Percentiles rank a stretch among this genome's conserved stretches.
These are phyloP conservation scores for Macropus fuliginosus DNA, from an alignment of 2,797 vertebrate species.

Conservation along the genomic window DNA sequence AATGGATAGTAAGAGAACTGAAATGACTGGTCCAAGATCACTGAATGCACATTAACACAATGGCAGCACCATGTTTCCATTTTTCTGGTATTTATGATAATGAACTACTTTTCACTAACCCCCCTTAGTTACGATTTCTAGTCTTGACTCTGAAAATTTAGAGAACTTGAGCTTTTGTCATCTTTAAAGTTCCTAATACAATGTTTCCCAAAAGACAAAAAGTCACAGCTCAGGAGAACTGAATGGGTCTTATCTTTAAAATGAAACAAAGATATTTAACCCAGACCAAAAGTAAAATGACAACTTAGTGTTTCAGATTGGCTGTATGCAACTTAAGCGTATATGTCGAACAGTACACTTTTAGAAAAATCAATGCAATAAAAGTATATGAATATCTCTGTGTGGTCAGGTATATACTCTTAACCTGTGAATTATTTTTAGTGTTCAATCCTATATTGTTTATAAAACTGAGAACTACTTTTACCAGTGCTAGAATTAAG, in stretches of 20 bases:
- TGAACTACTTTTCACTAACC: background rate
- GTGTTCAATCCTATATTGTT: conserved; percentile 54
- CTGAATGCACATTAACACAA: background rate
- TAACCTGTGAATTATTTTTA: conserved; percentile 57
- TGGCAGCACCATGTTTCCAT: background rate
- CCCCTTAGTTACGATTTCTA: background rate
- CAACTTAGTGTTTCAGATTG: conserved; percentile 57
- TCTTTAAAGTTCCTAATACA: background rate
- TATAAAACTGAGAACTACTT: conserved; percentile 69
- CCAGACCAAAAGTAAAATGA: conserved; percentile 58
- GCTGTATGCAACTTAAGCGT: conserved; percentile 19
- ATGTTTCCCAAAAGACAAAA: background rate
- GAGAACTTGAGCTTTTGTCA: no score
- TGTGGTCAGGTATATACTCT: conserved; percentile 51
- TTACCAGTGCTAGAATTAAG: conserved; percentile 63
- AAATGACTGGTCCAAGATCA: no score
- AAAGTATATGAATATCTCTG: conserved; percentile 66
- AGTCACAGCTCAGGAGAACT: background rate
- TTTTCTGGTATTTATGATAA: background rate
- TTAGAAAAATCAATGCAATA: conserved; percentile 65
- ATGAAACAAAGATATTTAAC: background rate
- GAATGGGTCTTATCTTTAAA: background rate
- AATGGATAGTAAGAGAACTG: no score
- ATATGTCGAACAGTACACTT: conserved; percentile 58
- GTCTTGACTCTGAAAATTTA: background rate